A percentile compares a stretch with the other conserved stretches of the same genome.
These are phyloP conservation scores for Chrysodeixis includens DNA, from an alignment of 2,888 invertebrate genomes.

Conservation along the genomic window DNA sequence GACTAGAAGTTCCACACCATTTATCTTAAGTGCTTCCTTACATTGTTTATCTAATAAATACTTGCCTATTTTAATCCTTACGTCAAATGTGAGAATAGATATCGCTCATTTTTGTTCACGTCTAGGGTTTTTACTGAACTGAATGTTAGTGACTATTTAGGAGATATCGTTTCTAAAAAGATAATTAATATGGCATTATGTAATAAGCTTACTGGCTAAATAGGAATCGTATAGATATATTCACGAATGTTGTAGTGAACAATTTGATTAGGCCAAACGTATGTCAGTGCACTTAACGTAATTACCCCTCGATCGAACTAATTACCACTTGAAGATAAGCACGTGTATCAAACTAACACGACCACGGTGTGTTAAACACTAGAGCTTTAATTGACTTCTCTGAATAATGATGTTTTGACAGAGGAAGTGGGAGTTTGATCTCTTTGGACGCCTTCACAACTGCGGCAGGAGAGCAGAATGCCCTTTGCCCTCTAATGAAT, in stretches of 20 bases:
- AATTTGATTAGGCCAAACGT: not conserved
- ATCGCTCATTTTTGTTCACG: not conserved
- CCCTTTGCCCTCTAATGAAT: not conserved
- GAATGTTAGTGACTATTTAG: too few species aligned
- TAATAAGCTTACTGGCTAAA: too few species aligned
- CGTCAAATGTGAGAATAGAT: not conserved
- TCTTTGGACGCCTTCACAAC: not conserved
- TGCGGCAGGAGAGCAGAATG: not conserved
- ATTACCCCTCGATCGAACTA: not conserved
- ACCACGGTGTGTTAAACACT: conserved; percentile 3
- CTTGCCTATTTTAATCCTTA: not conserved
- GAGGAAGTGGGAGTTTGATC: too few species aligned
- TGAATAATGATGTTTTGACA: not conserved
- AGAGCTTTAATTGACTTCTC: not conserved
- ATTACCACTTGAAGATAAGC: not conserved
- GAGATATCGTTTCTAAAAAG: too few species aligned
- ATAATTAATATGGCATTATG: too few species aligned
- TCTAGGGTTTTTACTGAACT: too few species aligned
- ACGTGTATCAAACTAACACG: conserved; percentile 1
- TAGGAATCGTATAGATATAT: not conserved
- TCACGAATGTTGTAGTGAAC: not conserved
- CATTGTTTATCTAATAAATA: conserved; percentile 1
- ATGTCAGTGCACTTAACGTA: conserved; percentile 4
- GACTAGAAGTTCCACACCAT: conserved; percentile 18
- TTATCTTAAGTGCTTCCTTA: conserved; percentile 8